These are phyloP conservation scores for Diacarnus erythraeanus DNA, from an alignment of 37 sponge, comb jelly and placozoan genomes.

Conservation along the genomic window DNA sequence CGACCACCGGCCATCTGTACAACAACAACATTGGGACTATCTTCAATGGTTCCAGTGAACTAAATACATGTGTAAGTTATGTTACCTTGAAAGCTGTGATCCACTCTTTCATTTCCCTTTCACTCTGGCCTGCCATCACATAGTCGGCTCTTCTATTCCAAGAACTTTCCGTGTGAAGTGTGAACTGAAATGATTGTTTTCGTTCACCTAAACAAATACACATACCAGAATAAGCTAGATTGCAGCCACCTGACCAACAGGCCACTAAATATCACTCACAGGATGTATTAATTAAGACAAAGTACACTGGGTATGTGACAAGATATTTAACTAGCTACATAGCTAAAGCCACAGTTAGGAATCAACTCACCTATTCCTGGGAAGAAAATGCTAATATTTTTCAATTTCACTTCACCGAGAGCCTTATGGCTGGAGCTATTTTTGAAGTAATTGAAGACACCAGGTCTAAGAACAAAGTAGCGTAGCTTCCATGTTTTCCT, in stretches of 20 bases:
- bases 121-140: conserved; percentile 72
- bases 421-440: conserved; percentile 31
- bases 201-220: conserved; percentile 44
- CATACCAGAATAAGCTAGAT: not conserved
- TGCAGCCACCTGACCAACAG: not conserved
- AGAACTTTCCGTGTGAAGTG: conserved; percentile 74
- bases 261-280: too few relatives aligned
- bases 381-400: conserved; percentile 50
- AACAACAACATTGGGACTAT: not conserved
- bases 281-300: too few relatives aligned
- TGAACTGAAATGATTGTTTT: conserved; percentile 68
- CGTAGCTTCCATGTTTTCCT: conserved; percentile 78
- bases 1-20: not conserved
- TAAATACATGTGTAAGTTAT: too few relatives aligned
- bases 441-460: conserved; percentile 81
- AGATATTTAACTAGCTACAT: too few relatives aligned
- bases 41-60: not conserved
- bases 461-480: conserved; percentile 79
- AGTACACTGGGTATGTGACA: too few relatives aligned
- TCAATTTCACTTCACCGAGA: conserved; percentile 77
- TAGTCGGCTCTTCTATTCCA: conserved; percentile 90
- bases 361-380: conserved; percentile 49
- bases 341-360: not conserved
- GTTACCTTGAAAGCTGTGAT: conserved; percentile 81
- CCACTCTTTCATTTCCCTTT: conserved; percentile 85